Evolutionary conservation across 2,797 vertebrate species (phyloP).

Genomic region (Acrossocheilus wenchowensis): DNA sequence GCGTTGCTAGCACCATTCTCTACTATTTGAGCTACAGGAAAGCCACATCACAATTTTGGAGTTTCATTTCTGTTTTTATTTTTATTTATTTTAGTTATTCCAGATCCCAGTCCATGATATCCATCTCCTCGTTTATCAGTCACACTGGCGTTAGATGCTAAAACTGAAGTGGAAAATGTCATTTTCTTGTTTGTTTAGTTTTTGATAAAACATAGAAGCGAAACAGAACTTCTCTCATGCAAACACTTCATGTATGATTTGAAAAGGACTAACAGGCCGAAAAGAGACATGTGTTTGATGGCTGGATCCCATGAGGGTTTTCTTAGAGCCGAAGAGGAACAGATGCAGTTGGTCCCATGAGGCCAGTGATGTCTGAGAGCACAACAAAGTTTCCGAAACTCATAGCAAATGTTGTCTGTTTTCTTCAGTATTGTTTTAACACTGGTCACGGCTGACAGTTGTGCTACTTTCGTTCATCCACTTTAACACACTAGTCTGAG

Average conservation of each 20-base stretch:
- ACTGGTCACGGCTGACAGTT: constrained; percentile 3
- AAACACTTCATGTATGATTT: constrained; percentile 1
- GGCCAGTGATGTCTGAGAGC: constrained; percentile 69
- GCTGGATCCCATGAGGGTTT: constrained; percentile 71
- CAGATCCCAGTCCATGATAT: not conserved
- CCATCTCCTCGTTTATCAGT: not conserved
- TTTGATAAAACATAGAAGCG: not conserved
- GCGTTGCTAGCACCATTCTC: too few species aligned
- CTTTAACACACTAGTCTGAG: not conserved
- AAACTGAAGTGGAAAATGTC: constrained; percentile 8
- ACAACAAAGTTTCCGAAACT: constrained; percentile 73
- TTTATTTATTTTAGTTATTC: not conserved
- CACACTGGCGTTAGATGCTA: not conserved
- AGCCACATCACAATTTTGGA: not conserved
- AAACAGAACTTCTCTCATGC: not conserved
- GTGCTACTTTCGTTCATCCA: not conserved
- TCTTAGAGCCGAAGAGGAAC: constrained; percentile 79
- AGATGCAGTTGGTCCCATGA: constrained; percentile 71
- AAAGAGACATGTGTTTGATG: constrained; percentile 56
- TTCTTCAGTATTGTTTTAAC: constrained; percentile 66
- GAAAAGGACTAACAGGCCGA: constrained; percentile 1
- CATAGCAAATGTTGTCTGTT: constrained; percentile 63
- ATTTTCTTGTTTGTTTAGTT: not conserved
- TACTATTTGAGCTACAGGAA: too few species aligned
- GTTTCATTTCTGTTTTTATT: not conserved